These are phyloP conservation scores for Euleptes europaea DNA, from an alignment of 2,113 vertebrate species.

Conservation along the genomic window DNA sequence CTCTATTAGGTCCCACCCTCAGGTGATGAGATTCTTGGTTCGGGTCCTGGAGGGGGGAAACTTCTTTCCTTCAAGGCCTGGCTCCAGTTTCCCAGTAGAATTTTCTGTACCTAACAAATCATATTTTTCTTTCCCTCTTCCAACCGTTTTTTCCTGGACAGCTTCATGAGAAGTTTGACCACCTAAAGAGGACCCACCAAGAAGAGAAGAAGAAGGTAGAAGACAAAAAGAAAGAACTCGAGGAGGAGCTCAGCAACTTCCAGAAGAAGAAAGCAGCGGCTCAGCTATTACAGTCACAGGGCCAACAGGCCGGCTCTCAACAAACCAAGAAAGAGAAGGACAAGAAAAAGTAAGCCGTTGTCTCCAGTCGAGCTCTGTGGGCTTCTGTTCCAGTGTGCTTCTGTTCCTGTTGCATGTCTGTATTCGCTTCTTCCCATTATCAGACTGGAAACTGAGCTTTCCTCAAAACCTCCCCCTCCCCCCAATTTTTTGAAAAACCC, in stretches of 20 bases:
- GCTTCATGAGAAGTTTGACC: slow-evolving; percentile 85
- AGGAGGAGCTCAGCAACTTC: slow-evolving; percentile 82
- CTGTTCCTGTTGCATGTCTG: slow-evolving; percentile 71
- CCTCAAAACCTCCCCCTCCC: neutral
- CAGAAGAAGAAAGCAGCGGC: slow-evolving; percentile 84
- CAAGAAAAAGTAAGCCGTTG: slow-evolving; percentile 87
- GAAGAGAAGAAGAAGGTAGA: slow-evolving; percentile 86
- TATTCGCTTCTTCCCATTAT: slow-evolving; percentile 65
- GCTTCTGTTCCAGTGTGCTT: slow-evolving; percentile 43
- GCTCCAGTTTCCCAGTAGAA: neutral
- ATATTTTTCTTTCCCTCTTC: neutral
- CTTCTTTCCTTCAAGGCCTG: too few relatives aligned
- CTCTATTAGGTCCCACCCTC: neutral
- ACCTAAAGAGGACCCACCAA: slow-evolving; percentile 83
- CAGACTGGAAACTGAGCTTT: slow-evolving; percentile 68
- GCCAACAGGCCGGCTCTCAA: slow-evolving; percentile 82
- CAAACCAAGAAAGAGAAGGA: slow-evolving; percentile 88
- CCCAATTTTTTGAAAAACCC: slow-evolving; percentile 10
- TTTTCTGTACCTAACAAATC: neutral
- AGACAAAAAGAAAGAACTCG: slow-evolving; percentile 84
- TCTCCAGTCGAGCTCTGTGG: slow-evolving; percentile 44
- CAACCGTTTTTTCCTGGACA: slow-evolving; percentile 27
- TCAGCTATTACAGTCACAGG: slow-evolving; percentile 81
- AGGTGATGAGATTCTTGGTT: too few relatives aligned
- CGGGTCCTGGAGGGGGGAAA: neutral